Base-by-base conservation (phyloP, 2,888 invertebrate species). In the Busseola fusca region DNA sequence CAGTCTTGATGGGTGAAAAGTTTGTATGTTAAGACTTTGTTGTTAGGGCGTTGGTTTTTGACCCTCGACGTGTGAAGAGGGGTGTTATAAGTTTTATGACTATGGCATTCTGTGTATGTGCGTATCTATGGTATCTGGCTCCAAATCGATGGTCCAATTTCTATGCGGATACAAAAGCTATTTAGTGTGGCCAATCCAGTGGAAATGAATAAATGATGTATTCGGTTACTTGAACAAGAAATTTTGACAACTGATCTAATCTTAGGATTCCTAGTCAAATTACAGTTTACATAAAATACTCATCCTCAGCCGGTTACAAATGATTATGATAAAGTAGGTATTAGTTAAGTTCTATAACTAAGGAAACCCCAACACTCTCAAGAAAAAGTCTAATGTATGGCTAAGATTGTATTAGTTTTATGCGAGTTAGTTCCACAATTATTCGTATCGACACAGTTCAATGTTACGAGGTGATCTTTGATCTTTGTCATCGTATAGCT, bases 381-480 rank as follows among this genome's bases (percentile, higher is more conserved):
- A 78, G 21, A 69, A 63, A 57, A 68, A 60, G 10, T 45, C 45
- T 37, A 54, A 57, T 62, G 21, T 62, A 68, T 34, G 14, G 37
- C 50, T 56, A 52, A 50, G 50, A 54, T 52, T 64, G 58, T 60
- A 52, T 74, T 27, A 56, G 25, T 48, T 30, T 40, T 21, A 45
- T 40, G 37, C 72, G 57, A 52, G 37, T 59, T 62, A 18, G 45
- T 16, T 42, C 37, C 10, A 56, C 59, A 76, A 56, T 56, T 50
- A 65, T 59, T 79, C 18, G 65, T 65, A 63, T 64, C 65, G 54
- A 78, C 68, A 62, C 34, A 80, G 69, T 79, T 65, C 57, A 75
- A 80, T 75, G 69, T 64, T 57, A 68, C 45, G 50, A 67, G 12
- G n/a, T 66, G 76, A 72, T 72, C 72, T 79, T 80, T 80, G 72